These are phyloP conservation scores for Nannoperca obscura DNA, from an alignment of 2,797 vertebrate genomes.

Conservation along the genomic window DNA sequence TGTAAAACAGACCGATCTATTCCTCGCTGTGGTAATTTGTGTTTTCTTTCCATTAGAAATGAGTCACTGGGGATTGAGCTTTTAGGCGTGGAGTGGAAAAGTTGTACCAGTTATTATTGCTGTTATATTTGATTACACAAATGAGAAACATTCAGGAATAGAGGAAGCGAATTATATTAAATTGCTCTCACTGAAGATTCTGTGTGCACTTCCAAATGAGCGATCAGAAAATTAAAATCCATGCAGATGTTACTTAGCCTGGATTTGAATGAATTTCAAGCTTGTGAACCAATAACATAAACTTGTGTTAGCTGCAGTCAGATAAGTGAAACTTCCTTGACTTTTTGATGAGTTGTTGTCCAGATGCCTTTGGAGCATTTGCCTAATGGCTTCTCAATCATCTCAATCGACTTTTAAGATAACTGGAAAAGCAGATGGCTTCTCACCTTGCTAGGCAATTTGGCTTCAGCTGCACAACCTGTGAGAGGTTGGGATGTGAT, in stretches of 20 bases:
- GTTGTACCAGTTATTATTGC: slow-evolving; percentile 59
- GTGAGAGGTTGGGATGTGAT: slow-evolving; percentile 51
- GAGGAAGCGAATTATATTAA: slow-evolving; percentile 62
- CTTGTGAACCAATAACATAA: slow-evolving; percentile 49
- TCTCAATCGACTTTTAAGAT: slow-evolving; percentile 54
- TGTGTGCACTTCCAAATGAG: slow-evolving; percentile 61
- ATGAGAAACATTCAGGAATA: slow-evolving; percentile 65
- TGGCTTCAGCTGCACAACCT: slow-evolving; percentile 36
- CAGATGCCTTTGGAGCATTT: slow-evolving; percentile 62
- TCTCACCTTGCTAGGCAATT: slow-evolving; percentile 66
- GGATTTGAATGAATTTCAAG: slow-evolving; percentile 36
- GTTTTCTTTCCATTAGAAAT: slow-evolving; percentile 67
- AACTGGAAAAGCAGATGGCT: slow-evolving; percentile 70
- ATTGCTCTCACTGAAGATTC: slow-evolving; percentile 47
- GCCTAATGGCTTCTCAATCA: slow-evolving; percentile 57
- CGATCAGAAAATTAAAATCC: slow-evolving; percentile 55
- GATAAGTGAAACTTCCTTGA: slow-evolving; percentile 57
- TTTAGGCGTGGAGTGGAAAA: slow-evolving; percentile 53
- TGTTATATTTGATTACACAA: slow-evolving; percentile 73
- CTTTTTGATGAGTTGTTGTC: slow-evolving; percentile 67
- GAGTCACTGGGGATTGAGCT: slow-evolving; percentile 60
- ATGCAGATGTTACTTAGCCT: slow-evolving; percentile 34
- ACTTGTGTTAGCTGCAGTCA: slow-evolving; percentile 20
- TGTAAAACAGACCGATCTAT: slow-evolving; percentile 54
- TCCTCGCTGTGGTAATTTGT: slow-evolving; percentile 52